Conservation (phyloP, 1,140 invertebrate genomes). For the Muscidifurax raptorellus region DNA sequence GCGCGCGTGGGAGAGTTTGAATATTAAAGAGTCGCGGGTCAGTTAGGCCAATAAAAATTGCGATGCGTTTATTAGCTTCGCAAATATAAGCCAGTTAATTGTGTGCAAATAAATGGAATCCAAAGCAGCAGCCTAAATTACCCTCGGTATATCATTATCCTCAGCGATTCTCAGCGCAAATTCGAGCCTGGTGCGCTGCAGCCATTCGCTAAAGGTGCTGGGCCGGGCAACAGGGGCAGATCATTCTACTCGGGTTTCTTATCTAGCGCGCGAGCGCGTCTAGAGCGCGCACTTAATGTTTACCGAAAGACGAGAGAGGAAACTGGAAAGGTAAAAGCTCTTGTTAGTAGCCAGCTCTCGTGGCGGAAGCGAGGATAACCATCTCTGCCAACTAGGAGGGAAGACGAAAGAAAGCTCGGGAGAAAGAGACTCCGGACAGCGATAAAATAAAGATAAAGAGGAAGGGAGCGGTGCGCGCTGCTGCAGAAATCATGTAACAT, state of each 20-base stretch:
- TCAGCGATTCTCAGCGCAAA: neutral
- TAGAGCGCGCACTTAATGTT: slow-evolving; percentile 27
- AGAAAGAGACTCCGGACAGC: slow-evolving; percentile 4
- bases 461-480: slow-evolving; percentile 11
- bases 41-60: neutral
- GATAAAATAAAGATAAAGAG: neutral
- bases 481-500: slow-evolving; percentile 37
- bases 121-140: neutral
- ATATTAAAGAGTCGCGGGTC: neutral
- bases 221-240: neutral
- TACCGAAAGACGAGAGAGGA: slow-evolving; percentile 21
- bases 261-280: slow-evolving; percentile 1
- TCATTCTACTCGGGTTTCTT: slow-evolving; percentile 10
- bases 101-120: neutral
- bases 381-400: neutral
- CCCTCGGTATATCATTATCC: neutral
- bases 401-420: neutral
- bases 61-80: no score
- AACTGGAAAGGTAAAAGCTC: slow-evolving; percentile 30
- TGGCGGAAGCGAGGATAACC: neutral
- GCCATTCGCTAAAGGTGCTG: neutral
- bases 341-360: slow-evolving; percentile 17
- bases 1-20: neutral
- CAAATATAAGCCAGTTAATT: neutral
- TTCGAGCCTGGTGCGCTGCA: neutral